These are phyloP conservation scores for Drosophila pseudotakahashii DNA, from an alignment of 2,888 invertebrate genomes.

Conservation along the genomic window DNA sequence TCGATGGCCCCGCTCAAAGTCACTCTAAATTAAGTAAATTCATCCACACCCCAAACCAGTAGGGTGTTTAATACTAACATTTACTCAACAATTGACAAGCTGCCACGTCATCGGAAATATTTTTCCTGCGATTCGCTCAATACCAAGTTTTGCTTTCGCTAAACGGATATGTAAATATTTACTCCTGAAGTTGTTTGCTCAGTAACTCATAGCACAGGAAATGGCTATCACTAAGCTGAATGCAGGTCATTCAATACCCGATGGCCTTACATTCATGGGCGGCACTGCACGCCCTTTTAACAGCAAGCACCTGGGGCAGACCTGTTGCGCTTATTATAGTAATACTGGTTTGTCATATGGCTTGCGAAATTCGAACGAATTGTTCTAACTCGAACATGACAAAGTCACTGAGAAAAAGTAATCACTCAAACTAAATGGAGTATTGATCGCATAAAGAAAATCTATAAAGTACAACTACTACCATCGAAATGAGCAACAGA, in stretches of 20 bases:
- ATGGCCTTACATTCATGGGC: slow-evolving; percentile 25
- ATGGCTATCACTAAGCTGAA: slow-evolving; percentile 7
- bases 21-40: neutral
- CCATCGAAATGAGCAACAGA: too few species aligned
- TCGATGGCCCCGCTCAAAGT: too few species aligned
- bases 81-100: neutral
- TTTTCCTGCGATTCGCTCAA: neutral
- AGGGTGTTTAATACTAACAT: neutral
- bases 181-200: slow-evolving; percentile 18
- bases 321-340: slow-evolving; percentile 21
- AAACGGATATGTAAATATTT: slow-evolving; percentile 25
- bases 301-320: slow-evolving; percentile 8
- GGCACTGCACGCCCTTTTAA: slow-evolving; percentile 22
- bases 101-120: slow-evolving; percentile 1
- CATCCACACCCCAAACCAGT: neutral
- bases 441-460: too few species aligned
- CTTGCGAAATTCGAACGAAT: slow-evolving; percentile 3
- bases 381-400: slow-evolving; percentile 12
- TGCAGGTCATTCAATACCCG: slow-evolving; percentile 27
- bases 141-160: slow-evolving; percentile 4
- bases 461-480: too few species aligned
- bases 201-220: slow-evolving; percentile 23
- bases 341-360: slow-evolving; percentile 37
- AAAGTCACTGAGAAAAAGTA: neutral
- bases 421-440: neutral